Conservation (phyloP, 2,797 vertebrate genomes). For the Danionella dracula region DNA sequence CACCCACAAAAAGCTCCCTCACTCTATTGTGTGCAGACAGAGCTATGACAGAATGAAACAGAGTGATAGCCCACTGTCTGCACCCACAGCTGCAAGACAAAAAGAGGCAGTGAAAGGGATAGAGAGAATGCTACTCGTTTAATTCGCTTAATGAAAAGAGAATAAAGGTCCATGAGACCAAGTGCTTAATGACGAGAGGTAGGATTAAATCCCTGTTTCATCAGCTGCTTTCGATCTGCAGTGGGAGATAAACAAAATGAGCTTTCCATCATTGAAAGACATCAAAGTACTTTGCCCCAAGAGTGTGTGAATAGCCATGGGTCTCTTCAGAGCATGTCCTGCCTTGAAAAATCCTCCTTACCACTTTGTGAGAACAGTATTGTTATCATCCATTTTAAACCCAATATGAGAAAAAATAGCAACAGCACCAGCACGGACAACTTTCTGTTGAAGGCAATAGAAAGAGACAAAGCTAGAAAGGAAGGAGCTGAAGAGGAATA, state of each 20-base stretch:
- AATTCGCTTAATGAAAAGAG: conserved; percentile 47
- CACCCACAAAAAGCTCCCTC: conserved; percentile 40
- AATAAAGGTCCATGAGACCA: conserved; percentile 43
- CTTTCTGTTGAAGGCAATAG: conserved; percentile 43
- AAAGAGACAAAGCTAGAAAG: conserved; percentile 46
- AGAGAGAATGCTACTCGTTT: conserved; percentile 35
- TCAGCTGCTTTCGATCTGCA: conserved; percentile 42
- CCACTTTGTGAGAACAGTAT: conserved; percentile 2
- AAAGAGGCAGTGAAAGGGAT: conserved; percentile 18
- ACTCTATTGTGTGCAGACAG: conserved; percentile 34
- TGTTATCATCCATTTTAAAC: conserved; percentile 48
- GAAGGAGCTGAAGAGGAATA: conserved; percentile 35
- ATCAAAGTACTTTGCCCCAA: conserved; percentile 28
- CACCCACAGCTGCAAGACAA: conserved; percentile 20
- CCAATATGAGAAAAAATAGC: conserved; percentile 18
- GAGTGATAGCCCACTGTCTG: conserved; percentile 40
- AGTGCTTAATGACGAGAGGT: conserved; percentile 42
- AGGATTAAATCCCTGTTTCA: conserved; percentile 51
- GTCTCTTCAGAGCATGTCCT: conserved; percentile 31
- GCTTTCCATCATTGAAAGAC: conserved; percentile 22
- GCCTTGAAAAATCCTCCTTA: conserved; percentile 29
- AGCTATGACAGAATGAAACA: conserved; percentile 33
- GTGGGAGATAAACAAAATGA: conserved; percentile 45
- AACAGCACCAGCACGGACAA: conserved; percentile 29
- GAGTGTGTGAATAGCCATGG: not conserved